These are phyloP conservation scores for Polypedilum pembai DNA, from an alignment of 1,140 invertebrate genomes.

Conservation along the genomic window DNA sequence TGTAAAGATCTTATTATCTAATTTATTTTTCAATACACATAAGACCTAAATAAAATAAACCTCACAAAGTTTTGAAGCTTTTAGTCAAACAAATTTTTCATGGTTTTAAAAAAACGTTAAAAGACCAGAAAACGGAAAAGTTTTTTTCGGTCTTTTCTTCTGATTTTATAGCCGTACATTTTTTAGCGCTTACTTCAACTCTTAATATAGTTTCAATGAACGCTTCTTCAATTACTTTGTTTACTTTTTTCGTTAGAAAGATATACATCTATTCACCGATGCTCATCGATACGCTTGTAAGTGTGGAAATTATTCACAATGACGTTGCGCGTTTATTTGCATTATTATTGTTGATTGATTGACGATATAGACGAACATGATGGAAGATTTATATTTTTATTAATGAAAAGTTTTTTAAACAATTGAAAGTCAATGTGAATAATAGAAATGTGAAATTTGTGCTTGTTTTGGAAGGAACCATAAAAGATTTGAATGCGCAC, in stretches of 20 bases:
- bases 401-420: neutral
- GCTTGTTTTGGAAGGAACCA: neutral
- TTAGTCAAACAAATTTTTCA: neutral
- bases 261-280: neutral
- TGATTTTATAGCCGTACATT: neutral
- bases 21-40: too few relatives aligned
- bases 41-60: too few relatives aligned
- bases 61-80: too few relatives aligned
- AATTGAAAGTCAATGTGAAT: neutral
- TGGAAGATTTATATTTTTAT: neutral
- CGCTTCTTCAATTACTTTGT: neutral
- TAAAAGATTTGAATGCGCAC: neutral
- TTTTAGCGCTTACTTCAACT: neutral
- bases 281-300: neutral
- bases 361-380: neutral
- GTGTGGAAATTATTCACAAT: neutral
- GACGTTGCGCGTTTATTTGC: neutral
- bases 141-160: neutral
- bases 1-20: too few relatives aligned
- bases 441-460: neutral
- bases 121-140: neutral
- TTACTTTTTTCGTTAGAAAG: neutral
- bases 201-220: neutral
- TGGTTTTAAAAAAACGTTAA: neutral
- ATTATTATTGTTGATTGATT: neutral